Evolutionary conservation across 1,140 invertebrate species (phyloP), one percentile per base, ranked within the genome.

Genomic region (Drosophila mayri): DNA sequence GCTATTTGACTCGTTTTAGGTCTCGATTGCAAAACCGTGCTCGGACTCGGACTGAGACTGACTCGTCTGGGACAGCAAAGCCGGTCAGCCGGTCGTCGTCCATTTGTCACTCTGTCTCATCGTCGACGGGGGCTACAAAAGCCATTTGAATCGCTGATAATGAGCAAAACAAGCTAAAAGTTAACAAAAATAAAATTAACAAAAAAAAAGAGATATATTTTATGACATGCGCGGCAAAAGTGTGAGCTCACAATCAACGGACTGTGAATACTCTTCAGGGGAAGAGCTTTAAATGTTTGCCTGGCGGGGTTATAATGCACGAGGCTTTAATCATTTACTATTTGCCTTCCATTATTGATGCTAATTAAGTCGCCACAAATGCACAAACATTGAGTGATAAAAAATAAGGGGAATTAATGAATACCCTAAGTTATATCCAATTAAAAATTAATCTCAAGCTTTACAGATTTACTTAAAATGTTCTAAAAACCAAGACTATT

Each of bases 131-230:
- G 43, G 37, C 71, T 40, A 74, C 62, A 47, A 66, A 35, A 54
- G 25, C 64, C 74, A 77, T 77, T 77, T 77, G 63, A 68, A 76
- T 68, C 58, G 64, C 44, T 79, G 76, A 79, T 78, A 78, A 78
- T 79, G 75, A 73, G 64, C 59, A 72, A 78, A 79, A 47, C 76
- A 64, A 79, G 49, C 70, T 73, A 18, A 72, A 72, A 72, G 68
- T 41, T 60, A 50, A 38, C 43, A 37, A 57, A 49, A 70, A 43
- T 28, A 35, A 41, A 65, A 72, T 41, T 50, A 43, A 73, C 41
- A 35, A 38, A 20, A 37, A 47, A 47, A 35, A 43, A 38, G 5
- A 50, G 1, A 50, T 50, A 43, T 25, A 35, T 62, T 62, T 66
- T 47, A 49, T 44, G 49, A 38, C 72, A 60, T 67, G 63, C 49